Percentiles rank a stretch among this genome's conserved stretches.
phyloP scores from a whole-genome alignment of 2,888 invertebrate species.

The Drosophila phalerata region DNA sequence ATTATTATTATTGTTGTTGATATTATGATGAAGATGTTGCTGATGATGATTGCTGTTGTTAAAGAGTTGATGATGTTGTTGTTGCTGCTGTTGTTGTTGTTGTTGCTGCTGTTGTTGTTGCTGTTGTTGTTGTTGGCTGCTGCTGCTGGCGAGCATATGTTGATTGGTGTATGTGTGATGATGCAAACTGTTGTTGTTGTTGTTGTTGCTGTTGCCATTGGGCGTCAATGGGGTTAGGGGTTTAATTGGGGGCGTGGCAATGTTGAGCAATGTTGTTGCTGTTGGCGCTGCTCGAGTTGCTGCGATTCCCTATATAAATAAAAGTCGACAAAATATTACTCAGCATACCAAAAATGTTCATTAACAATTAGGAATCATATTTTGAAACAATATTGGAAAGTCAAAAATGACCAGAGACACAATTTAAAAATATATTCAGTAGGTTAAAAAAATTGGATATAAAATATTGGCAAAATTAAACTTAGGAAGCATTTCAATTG shows the following conservation, averaged over 20 bases:
- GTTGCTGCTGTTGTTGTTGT: constrained; percentile 45
- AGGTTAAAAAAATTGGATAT: no score
- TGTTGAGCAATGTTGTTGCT: constrained; percentile 62
- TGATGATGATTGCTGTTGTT: constrained; percentile 50
- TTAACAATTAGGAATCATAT: no score
- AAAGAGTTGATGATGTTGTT: constrained; percentile 14
- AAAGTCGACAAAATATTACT: no score
- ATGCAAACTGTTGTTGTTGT: constrained; percentile 68
- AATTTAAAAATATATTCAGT: no score
- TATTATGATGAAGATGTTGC: constrained; percentile 38
- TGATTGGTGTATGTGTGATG: constrained; percentile 82
- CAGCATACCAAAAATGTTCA: no score
- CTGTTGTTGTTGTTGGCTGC: constrained; percentile 53
- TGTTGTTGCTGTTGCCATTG: constrained; percentile 59
- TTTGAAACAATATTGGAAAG: no score
- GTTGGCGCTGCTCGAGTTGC: constrained; percentile 44
- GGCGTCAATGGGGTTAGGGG: constrained; percentile 77
- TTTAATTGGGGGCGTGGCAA: constrained; percentile 73
- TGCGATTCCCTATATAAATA: no score
- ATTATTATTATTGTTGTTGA: constrained; percentile 44
- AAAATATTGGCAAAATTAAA: no score
- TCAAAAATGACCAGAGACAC: no score
- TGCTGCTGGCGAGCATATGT: constrained; percentile 74
- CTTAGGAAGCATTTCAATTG: no score
- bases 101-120: constrained; percentile 36